Evolutionary conservation across 2,888 invertebrate genomes (phyloP).

Genomic region (Xestobium rufovillosum): DNA sequence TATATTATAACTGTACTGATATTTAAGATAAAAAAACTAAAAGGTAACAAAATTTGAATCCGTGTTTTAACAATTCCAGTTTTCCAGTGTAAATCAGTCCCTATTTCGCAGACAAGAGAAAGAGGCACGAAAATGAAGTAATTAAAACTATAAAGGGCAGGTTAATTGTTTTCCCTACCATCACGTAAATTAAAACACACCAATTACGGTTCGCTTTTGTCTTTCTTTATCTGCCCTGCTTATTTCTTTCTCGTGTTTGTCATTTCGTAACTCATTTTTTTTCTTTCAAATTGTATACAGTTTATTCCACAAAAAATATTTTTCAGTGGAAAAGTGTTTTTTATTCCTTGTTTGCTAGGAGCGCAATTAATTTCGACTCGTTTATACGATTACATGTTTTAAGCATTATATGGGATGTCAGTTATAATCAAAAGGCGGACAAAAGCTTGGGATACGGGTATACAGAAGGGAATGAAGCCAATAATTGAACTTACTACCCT

Average conservation of each 20-base stretch:
- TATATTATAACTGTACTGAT: no score
- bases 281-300: no score
- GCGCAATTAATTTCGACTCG: neutral
- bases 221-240: conserved; percentile 26
- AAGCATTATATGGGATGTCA: conserved; percentile 14
- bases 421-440: conserved; percentile 37
- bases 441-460: conserved; percentile 35
- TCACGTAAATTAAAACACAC: conserved; percentile 46
- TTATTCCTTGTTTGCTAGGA: no score
- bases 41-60: no score
- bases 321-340: no score
- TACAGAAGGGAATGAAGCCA: conserved; percentile 36
- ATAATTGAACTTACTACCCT: conserved; percentile 40
- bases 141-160: conserved; percentile 69
- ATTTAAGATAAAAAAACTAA: no score
- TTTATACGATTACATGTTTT: conserved; percentile 10
- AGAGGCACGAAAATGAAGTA: conserved; percentile 65
- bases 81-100: conserved; percentile 32
- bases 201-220: conserved; percentile 43
- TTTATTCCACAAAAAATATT: no score
- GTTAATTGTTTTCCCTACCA: conserved; percentile 56
- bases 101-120: conserved; percentile 37
- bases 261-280: no score
- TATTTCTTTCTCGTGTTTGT: no score
- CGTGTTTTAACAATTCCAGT: no score